Evolutionary conservation across 2,888 invertebrate species (phyloP).

Genomic region (Koerneria pararmatus): DNA sequence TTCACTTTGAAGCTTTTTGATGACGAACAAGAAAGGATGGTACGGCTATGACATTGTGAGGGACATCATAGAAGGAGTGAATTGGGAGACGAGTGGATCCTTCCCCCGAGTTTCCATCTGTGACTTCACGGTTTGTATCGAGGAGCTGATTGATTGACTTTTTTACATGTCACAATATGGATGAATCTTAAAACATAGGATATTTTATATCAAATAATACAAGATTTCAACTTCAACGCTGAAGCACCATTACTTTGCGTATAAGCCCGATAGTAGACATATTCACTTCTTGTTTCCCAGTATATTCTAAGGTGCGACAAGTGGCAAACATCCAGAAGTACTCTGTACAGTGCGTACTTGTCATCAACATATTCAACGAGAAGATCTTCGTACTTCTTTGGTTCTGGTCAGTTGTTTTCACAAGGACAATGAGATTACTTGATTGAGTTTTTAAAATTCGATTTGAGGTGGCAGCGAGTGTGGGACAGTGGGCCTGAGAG

Average conservation of each 20-base stretch:
- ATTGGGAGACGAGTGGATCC: slow-evolving; percentile 53
- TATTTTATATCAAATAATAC: too few species aligned
- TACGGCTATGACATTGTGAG: slow-evolving; percentile 53
- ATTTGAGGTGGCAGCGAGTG: too few species aligned
- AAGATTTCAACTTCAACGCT: too few species aligned
- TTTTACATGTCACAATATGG: too few species aligned
- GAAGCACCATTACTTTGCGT: neutral
- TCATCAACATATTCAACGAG: slow-evolving; percentile 59
- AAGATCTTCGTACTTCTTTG: slow-evolving; percentile 58
- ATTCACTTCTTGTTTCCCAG: neutral
- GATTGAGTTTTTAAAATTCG: too few species aligned
- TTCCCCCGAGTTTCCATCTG: slow-evolving; percentile 54
- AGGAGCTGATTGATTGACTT: neutral
- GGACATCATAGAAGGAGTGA: slow-evolving; percentile 47
- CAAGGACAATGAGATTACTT: too few species aligned
- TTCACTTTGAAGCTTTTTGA: slow-evolving; percentile 44
- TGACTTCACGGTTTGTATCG: slow-evolving; percentile 46
- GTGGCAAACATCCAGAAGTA: slow-evolving; percentile 59
- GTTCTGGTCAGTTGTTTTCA: slow-evolving; percentile 44
- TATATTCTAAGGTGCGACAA: slow-evolving; percentile 49
- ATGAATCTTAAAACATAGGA: too few species aligned
- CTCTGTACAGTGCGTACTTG: slow-evolving; percentile 58
- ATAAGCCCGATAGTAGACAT: slow-evolving; percentile 2
- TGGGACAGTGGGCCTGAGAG: too few species aligned
- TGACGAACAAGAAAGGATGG: slow-evolving; percentile 51